Evolutionary conservation across 2,113 vertebrate genomes (phyloP).

Genomic region (Phylloscopus trochiloides): DNA sequence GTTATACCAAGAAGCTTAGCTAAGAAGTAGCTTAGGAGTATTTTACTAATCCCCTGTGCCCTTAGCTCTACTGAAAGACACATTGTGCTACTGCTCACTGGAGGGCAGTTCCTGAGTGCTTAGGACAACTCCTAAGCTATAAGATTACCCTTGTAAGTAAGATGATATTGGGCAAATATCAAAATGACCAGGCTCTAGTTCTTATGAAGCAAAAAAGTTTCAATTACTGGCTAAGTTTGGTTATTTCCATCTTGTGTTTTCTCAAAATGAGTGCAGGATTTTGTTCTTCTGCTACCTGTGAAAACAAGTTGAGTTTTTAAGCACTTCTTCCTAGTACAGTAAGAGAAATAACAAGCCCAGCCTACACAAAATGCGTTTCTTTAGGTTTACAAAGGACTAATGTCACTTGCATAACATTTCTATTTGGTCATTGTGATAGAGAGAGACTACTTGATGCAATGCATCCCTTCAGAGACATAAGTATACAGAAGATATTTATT

Average conservation of each 20-base stretch:
- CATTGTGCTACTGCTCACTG: background rate
- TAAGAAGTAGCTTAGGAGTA: slow-evolving; percentile 23
- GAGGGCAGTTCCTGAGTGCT: background rate
- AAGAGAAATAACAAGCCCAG: slow-evolving; percentile 12
- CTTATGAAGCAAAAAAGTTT: background rate
- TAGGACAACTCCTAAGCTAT: background rate
- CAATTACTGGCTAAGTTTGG: background rate
- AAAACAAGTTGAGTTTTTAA: slow-evolving; percentile 67
- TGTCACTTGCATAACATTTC: slow-evolving; percentile 71
- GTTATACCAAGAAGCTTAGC: background rate
- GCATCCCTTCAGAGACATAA: slow-evolving; percentile 86
- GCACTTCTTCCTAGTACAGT: slow-evolving; percentile 61
- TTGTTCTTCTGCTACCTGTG: slow-evolving; percentile 9
- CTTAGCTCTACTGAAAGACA: slow-evolving; percentile 19
- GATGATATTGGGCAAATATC: background rate
- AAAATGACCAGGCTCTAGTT: slow-evolving; percentile 5
- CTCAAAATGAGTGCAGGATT: background rate
- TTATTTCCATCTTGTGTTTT: background rate
- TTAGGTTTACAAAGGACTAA: slow-evolving; percentile 80
- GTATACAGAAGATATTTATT: slow-evolving; percentile 97
- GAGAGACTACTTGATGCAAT: slow-evolving; percentile 84
- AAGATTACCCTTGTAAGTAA: background rate
- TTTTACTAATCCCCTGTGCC: background rate
- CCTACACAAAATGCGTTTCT: background rate
- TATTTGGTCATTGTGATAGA: slow-evolving; percentile 76